phyloP scores from a whole-genome alignment of 2,888 invertebrate species.

The Panopea generosa region DNA sequence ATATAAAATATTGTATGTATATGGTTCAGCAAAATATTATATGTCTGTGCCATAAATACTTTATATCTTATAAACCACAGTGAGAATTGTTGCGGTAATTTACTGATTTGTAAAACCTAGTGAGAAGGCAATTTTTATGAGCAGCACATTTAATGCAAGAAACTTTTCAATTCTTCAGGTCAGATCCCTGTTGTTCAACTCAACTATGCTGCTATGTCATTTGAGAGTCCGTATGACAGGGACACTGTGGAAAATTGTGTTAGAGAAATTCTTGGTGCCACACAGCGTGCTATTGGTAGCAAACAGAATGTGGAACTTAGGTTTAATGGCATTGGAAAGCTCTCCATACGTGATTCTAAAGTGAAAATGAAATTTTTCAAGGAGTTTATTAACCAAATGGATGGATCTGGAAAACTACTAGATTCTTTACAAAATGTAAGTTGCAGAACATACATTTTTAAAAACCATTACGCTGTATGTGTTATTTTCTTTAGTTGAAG shows the following conservation, averaged over 20 bases:
- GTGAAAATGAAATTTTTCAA: constrained; percentile 85
- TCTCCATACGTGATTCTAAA: constrained; percentile 81
- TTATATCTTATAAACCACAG: too few species aligned
- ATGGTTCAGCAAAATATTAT: too few species aligned
- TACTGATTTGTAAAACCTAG: too few species aligned
- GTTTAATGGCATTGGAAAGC: constrained; percentile 83
- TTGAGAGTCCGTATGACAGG: constrained; percentile 83
- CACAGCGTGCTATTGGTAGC: constrained; percentile 79
- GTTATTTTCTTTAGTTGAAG: too few species aligned
- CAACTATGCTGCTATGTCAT: constrained; percentile 83
- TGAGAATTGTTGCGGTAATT: too few species aligned
- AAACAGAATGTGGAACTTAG: constrained; percentile 83
- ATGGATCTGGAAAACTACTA: constrained; percentile 82
- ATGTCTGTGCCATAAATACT: too few species aligned
- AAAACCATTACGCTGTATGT: too few species aligned
- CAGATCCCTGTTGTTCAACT: constrained; percentile 84
- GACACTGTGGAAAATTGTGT: constrained; percentile 84
- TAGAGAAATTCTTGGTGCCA: constrained; percentile 82
- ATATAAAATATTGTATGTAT: too few species aligned
- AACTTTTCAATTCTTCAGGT: too few species aligned
- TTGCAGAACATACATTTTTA: too few species aligned
- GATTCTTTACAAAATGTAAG: constrained; percentile 84
- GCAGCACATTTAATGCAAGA: too few species aligned
- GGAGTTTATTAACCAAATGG: constrained; percentile 84
- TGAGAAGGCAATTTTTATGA: too few species aligned